A percentile compares a stretch with the other conserved stretches of the same genome.
These are phyloP conservation scores for Cataglyphis rosenhaueri DNA, from an alignment of 2,888 invertebrate species.

Conservation along the genomic window DNA sequence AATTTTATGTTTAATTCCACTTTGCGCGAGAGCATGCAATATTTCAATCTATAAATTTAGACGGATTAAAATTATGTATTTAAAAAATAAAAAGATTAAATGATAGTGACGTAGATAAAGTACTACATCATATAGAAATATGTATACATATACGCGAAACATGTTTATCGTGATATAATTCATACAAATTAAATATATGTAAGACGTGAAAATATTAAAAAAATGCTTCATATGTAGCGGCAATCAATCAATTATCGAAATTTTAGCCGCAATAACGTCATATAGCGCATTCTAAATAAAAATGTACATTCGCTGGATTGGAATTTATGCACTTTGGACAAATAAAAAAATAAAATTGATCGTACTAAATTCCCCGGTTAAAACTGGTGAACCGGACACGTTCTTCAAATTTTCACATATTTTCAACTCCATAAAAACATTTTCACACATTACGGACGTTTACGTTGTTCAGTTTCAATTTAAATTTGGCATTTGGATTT, in stretches of 20 bases:
- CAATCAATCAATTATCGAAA: conserved; percentile 41
- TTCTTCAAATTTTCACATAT: conserved; percentile 50
- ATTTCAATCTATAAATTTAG: conserved; percentile 13
- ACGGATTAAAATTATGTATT: conserved; percentile 5
- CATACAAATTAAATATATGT: conserved; percentile 19
- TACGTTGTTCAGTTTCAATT: conserved; percentile 40
- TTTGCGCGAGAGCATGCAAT: conserved; percentile 18
- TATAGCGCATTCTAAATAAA: conserved; percentile 37
- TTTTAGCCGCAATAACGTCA: conserved; percentile 46
- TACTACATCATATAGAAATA: background rate
- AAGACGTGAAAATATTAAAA: conserved; percentile 26
- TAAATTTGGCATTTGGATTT: conserved; percentile 14
- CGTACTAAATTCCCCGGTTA: conserved; percentile 39
- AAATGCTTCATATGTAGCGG: background rate
- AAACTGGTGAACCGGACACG: conserved; percentile 34
- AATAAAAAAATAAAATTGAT: conserved; percentile 55
- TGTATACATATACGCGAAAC: background rate
- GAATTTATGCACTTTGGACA: conserved; percentile 53
- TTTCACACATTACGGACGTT: conserved; percentile 35
- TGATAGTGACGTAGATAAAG: conserved; percentile 7
- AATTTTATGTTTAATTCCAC: conserved; percentile 36
- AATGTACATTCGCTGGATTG: conserved; percentile 38
- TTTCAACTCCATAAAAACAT: conserved; percentile 28
- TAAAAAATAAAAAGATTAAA: background rate
- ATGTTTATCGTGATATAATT: conserved; percentile 15